phyloP scores from a whole-genome alignment of 2,113 vertebrate genomes.

The Himantopus leucocephalus region DNA sequence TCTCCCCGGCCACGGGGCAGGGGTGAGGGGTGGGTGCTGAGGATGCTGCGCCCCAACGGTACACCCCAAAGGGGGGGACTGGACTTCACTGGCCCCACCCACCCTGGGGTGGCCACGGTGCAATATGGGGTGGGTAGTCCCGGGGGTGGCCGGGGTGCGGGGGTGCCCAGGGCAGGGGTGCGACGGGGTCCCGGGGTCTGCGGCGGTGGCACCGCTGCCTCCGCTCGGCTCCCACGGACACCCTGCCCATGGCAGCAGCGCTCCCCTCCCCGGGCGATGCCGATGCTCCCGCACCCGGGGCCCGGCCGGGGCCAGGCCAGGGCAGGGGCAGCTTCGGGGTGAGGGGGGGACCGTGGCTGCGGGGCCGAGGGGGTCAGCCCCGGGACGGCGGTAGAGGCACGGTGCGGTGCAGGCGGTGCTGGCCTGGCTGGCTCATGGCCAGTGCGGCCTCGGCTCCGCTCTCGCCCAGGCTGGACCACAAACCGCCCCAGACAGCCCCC shows the following conservation, averaged over 20 bases:
- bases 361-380: neutral
- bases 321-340: neutral
- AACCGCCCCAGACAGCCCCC: neutral
- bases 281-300: neutral
- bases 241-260: neutral
- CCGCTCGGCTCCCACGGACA: fast-evolving
- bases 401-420: neutral
- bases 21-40: neutral
- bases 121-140: neutral
- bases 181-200: neutral
- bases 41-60: neutral
- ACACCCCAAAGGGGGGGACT: neutral
- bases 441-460: neutral
- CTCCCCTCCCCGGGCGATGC: neutral
- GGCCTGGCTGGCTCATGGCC: neutral
- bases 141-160: fast-evolving
- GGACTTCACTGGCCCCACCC: neutral
- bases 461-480: neutral
- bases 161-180: no score
- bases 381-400: fast-evolving
- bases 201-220: neutral
- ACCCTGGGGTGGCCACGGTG: neutral
- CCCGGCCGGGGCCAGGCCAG: fast-evolving
- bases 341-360: neutral
- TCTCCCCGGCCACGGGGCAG: neutral